Evolutionary conservation across 2,797 vertebrate genomes (phyloP).

Genomic region (Monodelphis domestica): DNA sequence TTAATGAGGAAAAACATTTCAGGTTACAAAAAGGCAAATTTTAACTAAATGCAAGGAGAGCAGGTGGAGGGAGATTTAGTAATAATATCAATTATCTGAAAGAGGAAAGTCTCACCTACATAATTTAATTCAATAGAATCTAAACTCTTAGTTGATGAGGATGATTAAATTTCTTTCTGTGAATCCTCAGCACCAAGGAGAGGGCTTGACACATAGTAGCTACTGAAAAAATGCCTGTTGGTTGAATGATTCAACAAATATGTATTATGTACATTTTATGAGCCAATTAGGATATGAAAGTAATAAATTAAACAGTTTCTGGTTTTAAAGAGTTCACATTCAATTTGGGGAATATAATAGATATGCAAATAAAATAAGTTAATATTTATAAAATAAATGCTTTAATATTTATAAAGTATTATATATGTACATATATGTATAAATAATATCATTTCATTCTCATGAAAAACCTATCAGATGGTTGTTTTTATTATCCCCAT

Average conservation of each 20-base stretch:
- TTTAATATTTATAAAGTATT: not conserved
- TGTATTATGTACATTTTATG: not conserved
- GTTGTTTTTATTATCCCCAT: not conserved
- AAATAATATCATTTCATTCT: not conserved
- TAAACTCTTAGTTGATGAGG: not conserved
- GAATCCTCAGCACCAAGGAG: not conserved
- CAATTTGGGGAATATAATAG: not conserved
- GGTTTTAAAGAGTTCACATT: not conserved
- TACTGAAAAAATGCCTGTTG: not conserved
- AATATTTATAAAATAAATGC: not conserved
- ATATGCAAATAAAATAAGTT: not conserved
- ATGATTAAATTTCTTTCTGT: not conserved
- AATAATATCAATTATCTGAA: not conserved
- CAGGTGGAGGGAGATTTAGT: not conserved
- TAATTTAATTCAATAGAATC: not conserved
- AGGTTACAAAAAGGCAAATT: not conserved
- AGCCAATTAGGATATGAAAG: not conserved
- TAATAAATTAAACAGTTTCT: not conserved
- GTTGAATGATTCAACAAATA: not conserved
- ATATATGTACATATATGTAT: too few relatives aligned
- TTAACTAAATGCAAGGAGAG: not conserved
- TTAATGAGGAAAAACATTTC: not conserved
- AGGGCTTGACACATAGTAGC: not conserved
- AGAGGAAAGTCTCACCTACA: not conserved
- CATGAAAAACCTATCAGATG: not conserved